Evolutionary conservation across 2,113 vertebrate genomes (phyloP).

Genomic region (Balaenoptera acutorostrata): DNA sequence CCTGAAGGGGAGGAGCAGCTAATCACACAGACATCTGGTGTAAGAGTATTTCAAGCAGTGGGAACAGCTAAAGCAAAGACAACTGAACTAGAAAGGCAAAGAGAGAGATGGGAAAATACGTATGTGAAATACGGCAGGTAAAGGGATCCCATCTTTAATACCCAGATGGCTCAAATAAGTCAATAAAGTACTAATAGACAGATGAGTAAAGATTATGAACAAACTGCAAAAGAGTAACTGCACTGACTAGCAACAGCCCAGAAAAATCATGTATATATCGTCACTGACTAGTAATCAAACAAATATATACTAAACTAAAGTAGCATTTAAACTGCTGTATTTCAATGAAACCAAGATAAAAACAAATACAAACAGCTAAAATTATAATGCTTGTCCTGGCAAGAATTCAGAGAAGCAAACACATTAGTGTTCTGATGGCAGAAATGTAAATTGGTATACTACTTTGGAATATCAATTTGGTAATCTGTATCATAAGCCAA

Average conservation of each 20-base stretch:
- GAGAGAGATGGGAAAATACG: neutral
- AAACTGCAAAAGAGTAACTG: neutral
- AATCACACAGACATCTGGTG: neutral
- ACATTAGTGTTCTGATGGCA: neutral
- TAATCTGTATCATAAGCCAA: neutral
- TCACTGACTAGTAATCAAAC: neutral
- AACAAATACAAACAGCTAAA: neutral
- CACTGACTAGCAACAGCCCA: neutral
- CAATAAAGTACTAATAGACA: neutral
- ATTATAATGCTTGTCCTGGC: neutral
- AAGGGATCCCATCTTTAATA: neutral
- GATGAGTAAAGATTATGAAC: neutral
- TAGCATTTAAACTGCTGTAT: neutral
- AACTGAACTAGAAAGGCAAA: neutral
- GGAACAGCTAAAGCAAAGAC: neutral
- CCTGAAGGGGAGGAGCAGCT: neutral
- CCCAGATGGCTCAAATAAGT: neutral
- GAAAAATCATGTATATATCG: neutral
- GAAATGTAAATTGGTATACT: neutral
- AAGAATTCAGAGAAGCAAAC: neutral
- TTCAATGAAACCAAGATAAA: neutral
- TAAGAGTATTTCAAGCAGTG: neutral
- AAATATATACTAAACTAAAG: neutral
- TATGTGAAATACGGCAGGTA: neutral
- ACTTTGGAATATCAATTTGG: neutral